Percentiles rank a stretch among this genome's conserved stretches.
Evolutionary conservation across 2,888 invertebrate species (phyloP).

Genomic region (Carterocephalus palaemon): DNA sequence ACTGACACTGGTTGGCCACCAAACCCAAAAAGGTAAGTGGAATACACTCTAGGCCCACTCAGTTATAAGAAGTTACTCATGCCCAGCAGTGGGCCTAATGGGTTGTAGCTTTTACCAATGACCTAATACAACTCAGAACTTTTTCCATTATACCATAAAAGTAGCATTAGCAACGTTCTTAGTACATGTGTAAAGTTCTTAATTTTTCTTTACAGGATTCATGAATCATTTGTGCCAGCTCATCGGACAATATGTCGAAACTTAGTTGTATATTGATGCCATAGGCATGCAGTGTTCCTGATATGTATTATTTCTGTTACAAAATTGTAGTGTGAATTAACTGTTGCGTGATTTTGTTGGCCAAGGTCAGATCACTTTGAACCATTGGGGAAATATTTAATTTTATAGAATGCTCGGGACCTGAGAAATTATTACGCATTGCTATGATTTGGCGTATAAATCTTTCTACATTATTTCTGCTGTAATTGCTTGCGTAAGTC

Average conservation of each 20-base stretch:
- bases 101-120: no score
- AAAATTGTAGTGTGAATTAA: conserved; percentile 37
- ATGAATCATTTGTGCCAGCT: conserved; percentile 29
- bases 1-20: no score
- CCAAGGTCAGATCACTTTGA: conserved; percentile 13
- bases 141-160: no score
- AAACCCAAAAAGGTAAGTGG: no score
- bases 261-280: conserved; percentile 36
- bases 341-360: conserved; percentile 5
- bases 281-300: conserved; percentile 43
- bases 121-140: no score
- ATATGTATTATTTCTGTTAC: conserved; percentile 35
- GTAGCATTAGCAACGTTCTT: no score
- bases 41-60: no score
- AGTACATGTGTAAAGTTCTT: no score
- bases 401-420: not conserved
- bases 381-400: not conserved
- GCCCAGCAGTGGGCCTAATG: no score
- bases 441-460: not conserved
- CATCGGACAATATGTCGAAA: conserved; percentile 35
- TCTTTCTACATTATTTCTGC: not conserved
- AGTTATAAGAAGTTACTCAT: no score
- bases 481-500: not conserved
- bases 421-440: not conserved
- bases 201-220: conserved; percentile 30